Evolutionary conservation across 2,888 invertebrate species (phyloP), one percentile per base, ranked within the genome.

Genomic region (Synanthedon formicaeformis): DNA sequence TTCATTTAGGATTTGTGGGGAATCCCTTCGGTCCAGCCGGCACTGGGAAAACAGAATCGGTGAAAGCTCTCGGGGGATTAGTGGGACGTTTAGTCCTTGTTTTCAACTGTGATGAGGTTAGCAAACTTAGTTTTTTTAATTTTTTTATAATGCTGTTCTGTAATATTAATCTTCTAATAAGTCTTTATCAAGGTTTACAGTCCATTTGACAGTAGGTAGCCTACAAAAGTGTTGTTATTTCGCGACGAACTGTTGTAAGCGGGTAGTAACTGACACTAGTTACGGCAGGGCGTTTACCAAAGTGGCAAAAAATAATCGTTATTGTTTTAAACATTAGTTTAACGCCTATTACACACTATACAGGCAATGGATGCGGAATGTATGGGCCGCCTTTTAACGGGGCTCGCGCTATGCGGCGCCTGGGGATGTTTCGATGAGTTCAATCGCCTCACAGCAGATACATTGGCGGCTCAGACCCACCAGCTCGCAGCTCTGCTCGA

Each of bases 401-500:
- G 99, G 0, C 79, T 99, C 50, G 96, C 97, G 0, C 93, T 95
- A 70, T 94, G 96, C 67, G 97, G 98, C 10, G 98, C 98, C 10
- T 99, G 99, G 99, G 99, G 95, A 12, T 99, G 99, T 78, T 99
- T 99, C 81, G 99, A 99, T 80, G 99, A 99, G 87, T 99, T 99
- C 84, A 99, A 99, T 87, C 93, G 99, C 1, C 87, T 99, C 40
- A 95, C 98, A 65, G 96, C 97, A 71, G 94, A 94, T 49, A 98
- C 99, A 0, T 87, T 99, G 50, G 98, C 98, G 1, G 94, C 97
- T 0, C 95, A 98, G 40, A 95, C 99, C 5, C 97, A 96, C 90
- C 93, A 98, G 69, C 94, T 99, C 59, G 94, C 97, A 61, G 93
- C 96, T 4, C 93, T 99, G 56, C 96, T 99, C 73, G 92, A 95